Evolutionary conservation across 30 jellyfish, hydroid and myxozoan genomes (phyloP), one percentile per base, ranked within the genome.

Genomic region (Catostylus mosaicus): DNA sequence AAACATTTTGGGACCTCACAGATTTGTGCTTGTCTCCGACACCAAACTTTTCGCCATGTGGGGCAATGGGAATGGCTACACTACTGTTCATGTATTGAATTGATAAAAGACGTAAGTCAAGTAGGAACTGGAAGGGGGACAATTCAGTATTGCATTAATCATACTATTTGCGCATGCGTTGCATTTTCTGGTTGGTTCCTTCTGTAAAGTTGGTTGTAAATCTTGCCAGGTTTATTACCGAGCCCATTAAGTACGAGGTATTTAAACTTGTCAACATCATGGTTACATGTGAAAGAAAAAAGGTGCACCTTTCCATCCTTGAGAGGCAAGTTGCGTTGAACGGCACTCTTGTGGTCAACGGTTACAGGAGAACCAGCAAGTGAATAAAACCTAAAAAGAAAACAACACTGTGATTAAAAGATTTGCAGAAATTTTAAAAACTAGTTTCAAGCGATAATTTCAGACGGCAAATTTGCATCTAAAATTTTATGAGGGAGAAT

Each of bases 361-460:
- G 65, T 43, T 18, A 78, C 82, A 19, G 89, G 89, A 38, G 89
- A 78, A 34, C 89, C 89, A 45, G 89, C 89, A 31, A 78, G 71
- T 27, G 89, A 78, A 36, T 20, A 65, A 35, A 50, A n/a, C 81
- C 89, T 78, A 23, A 23, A 27, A 59, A 6, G 14, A 3, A 50
- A 18, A 8, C 14, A 10, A 50, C 5, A 10, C 54, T 5, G 14
- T 14, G 11, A 40, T 40, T 40, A 40, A 14, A 14, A 40, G 7
- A 5, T 14, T 14, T 40, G 14, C 11, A 40, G 54, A 14, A 5
- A 40, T 14, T 14, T 40, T 14, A 7, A 40, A 14, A 5, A 5
- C 14, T 7, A 5, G 14, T 7, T 7, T 40, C 54, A 14, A 14
- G 14, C 14, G 54, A 40, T 40, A 5, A 14, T 40, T 5, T 14